Evolutionary conservation across 2,113 vertebrate species (phyloP), one percentile per base, ranked within the genome.

Genomic region (Lota lota): DNA sequence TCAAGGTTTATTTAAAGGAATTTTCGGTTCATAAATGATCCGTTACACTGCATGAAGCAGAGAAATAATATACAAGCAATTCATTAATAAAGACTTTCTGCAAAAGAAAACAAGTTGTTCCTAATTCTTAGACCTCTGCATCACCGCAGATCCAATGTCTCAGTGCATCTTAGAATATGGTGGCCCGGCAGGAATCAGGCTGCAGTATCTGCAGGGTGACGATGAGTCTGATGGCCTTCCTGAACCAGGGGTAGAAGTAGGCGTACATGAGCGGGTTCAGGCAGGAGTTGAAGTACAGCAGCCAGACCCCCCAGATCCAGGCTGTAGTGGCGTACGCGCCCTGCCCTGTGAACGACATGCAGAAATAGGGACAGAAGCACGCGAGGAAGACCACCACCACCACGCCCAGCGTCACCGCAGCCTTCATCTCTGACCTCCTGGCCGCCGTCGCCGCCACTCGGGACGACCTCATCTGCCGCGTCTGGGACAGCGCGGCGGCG

Each of bases 191-290:
- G 28, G 28, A 33, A 6, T 33, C 7, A 5, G 28, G 28, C 28
- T 33, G 4, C 7, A 33, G 28, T 33, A 33, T 33, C 28, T 33
- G 28, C 28, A 33, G 28, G 28, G 28, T 33, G 28, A 33, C 4
- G 28, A 33, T 33, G 4, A 33, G 28, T 33, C 28, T 33, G 28
- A 33, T 33, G 4, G 28, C 7, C 4, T 6, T 4, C 28, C 61
- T 68, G 64, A 79, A 82, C 71, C 80, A 82, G 24, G n/a, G 60
- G 61, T 82, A 79, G 71, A 79, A 82, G 8, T 79, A 61, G 28
- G 47, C 74, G 73, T 78, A 78, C 4, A 68, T 33, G 5, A 83
- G 57, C 4, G 72, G 72, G 64, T 78, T 83, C 16, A 75, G 2
- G 22, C 64, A 66, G 4, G 78, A 77, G 20, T 70, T 73, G 8